Base-by-base conservation (phyloP, 2,888 invertebrate species). In the Listrodromus nycthemerus region DNA sequence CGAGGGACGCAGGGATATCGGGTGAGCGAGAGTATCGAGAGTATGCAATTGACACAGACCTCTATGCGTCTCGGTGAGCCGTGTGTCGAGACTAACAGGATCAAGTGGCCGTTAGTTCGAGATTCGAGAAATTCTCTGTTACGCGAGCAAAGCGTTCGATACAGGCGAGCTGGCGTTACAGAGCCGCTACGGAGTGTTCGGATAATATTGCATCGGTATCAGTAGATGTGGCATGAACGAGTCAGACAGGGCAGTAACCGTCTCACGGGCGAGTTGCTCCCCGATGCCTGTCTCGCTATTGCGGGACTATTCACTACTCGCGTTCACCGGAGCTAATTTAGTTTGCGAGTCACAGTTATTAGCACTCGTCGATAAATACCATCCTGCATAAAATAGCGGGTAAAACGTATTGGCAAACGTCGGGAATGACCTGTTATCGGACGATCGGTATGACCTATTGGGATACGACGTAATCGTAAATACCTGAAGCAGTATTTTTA, bases 41-140 rank as follows among this genome's bases (percentile, higher is more conserved):
- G 33, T 48, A 33, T 70, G 77, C 37, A 58, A n/a, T 61, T 66
- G 81, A 82, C 76, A 81, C 75, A 76, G 55, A 55, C 70, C 50
- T 75, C 65, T 76, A 70, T 65, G 58, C 70, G 76, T 76, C 71
- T 71, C 52, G 55, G 30, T 37, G 63, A 66, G 71, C 33, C 37
- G 48, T 41, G 52, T 45, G 33, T 63, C 45, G 24, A 16, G 45
- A 45, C 19, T 70, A 63, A 48, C 52, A 48, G 67, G 61, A 75
- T 80, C 63, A 63, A 61, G 67, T 55, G 65, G 52, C 61, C 30
- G 69, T 70, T 63, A 75, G 75, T 16, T n/a, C 52, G 81, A 55
- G 69, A 76, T 81, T 81, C 75, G 69, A 27, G 70, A 76, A 55
- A 81, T 76, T 81, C 65, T 45, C 63, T 30, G 70, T 19, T 45